Evolutionary conservation across 1,140 invertebrate species (phyloP).

Genomic region (Cotesia typhae): DNA sequence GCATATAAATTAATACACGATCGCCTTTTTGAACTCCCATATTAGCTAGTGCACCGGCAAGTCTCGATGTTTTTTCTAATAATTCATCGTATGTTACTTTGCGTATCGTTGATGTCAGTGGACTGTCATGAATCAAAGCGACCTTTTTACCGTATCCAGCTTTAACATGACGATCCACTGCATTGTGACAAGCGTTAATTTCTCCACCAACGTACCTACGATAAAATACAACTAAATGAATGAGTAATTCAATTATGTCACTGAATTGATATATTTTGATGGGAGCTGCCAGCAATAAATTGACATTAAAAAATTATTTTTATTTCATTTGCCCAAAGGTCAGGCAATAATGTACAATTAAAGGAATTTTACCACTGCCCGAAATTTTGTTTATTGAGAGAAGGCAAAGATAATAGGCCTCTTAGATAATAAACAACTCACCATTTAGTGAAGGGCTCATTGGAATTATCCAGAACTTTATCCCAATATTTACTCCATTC

Average conservation of each 20-base stretch:
- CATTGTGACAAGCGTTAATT: conserved; percentile 92
- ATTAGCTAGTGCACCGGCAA: conserved; percentile 79
- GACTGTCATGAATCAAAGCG: conserved; percentile 91
- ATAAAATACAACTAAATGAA: conserved; percentile 10
- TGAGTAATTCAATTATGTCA: too few relatives aligned
- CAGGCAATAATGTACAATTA: too few relatives aligned
- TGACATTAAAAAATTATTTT: too few relatives aligned
- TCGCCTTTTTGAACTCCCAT: conserved; percentile 82
- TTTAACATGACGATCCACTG: conserved; percentile 87
- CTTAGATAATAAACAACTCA: conserved; percentile 57
- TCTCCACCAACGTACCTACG: conserved; percentile 87
- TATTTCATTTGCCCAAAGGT: neutral
- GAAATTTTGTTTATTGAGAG: too few relatives aligned
- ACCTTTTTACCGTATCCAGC: conserved; percentile 79
- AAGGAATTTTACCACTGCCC: too few relatives aligned
- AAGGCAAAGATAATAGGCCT: neutral
- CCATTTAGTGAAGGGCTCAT: conserved; percentile 91
- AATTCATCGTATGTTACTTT: conserved; percentile 85
- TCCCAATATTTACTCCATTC: conserved; percentile 87
- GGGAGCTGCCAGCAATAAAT: neutral
- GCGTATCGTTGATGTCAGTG: conserved; percentile 78
- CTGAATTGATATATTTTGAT: too few relatives aligned
- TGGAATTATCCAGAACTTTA: conserved; percentile 83
- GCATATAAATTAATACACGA: conserved; percentile 90
- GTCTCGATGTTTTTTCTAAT: conserved; percentile 76